Conservation (phyloP, 2,113 vertebrate species). For the Sebastes fasciatus region DNA sequence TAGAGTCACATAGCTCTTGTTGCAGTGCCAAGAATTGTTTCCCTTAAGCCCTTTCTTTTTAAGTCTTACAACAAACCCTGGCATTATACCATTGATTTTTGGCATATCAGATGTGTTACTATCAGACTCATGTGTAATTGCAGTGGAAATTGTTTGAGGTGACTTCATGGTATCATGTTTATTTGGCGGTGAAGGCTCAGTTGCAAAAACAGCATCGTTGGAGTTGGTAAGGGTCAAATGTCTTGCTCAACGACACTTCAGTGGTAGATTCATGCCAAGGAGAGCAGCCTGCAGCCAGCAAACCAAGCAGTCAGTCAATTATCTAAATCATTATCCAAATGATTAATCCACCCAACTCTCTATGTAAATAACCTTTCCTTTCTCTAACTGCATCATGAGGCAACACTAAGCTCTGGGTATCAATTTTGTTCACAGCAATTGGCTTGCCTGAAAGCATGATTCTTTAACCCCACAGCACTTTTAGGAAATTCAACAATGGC, state of each 20-base stretch:
- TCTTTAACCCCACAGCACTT: slow-evolving; percentile 38
- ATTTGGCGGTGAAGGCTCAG: not conserved
- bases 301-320: not conserved
- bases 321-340: slow-evolving; percentile 7
- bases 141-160: not conserved
- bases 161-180: not conserved
- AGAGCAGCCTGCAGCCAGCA: not conserved
- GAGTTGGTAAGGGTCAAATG: not conserved
- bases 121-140: not conserved
- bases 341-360: slow-evolving; percentile 14
- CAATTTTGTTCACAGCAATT: slow-evolving; percentile 49
- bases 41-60: not conserved
- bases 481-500: slow-evolving; percentile 44
- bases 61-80: not conserved
- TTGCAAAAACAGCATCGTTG: not conserved
- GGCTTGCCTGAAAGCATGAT: slow-evolving; percentile 38
- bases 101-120: no score
- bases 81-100: not conserved
- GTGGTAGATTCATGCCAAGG: not conserved
- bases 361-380: slow-evolving; percentile 7
- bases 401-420: slow-evolving; percentile 36
- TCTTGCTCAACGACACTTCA: not conserved
- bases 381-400: slow-evolving; percentile 7
- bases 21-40: not conserved
- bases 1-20: not conserved